These are phyloP conservation scores for Oryzias curvinotus DNA, from an alignment of 2,113 vertebrate species.

Conservation along the genomic window DNA sequence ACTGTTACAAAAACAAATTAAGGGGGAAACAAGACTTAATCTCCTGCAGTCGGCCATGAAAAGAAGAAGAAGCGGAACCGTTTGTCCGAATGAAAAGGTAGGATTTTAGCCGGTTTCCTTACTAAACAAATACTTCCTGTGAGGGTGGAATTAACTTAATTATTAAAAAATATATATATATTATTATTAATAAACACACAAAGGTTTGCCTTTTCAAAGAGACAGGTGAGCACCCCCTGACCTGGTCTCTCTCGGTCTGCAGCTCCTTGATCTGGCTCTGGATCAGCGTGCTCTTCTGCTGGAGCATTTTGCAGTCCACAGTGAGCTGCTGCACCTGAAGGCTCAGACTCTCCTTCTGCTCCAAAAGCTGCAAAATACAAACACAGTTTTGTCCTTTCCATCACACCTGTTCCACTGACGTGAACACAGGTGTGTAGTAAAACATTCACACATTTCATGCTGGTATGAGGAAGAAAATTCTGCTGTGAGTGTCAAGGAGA, in stretches of 20 bases:
- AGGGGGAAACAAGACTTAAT: background rate
- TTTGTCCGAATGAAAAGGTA: too few relatives aligned
- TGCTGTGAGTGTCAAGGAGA: background rate
- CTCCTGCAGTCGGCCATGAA: too few relatives aligned
- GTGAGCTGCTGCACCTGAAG: conserved; percentile 81
- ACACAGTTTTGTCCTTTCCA: background rate
- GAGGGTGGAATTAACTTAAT: background rate
- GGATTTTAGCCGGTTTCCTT: too few relatives aligned
- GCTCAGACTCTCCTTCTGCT: conserved; percentile 81
- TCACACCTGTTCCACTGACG: background rate
- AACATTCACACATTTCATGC: background rate
- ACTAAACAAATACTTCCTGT: too few relatives aligned
- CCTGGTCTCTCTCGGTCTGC: conserved; percentile 85
- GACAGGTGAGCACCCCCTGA: conserved; percentile 29
- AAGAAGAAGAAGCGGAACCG: too few relatives aligned
- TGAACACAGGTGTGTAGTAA: background rate
- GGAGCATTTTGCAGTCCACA: conserved; percentile 82
- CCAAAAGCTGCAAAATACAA: conserved; percentile 69
- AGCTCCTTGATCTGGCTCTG: conserved; percentile 82
- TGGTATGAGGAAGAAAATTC: background rate
- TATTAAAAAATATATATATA: background rate
- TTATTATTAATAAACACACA: too few relatives aligned
- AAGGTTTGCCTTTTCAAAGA: too few relatives aligned
- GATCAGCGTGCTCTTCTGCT: conserved; percentile 78
- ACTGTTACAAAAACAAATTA: background rate